These are phyloP conservation scores for Fragum sueziense DNA, from an alignment of 2,888 invertebrate genomes.

Conservation along the genomic window DNA sequence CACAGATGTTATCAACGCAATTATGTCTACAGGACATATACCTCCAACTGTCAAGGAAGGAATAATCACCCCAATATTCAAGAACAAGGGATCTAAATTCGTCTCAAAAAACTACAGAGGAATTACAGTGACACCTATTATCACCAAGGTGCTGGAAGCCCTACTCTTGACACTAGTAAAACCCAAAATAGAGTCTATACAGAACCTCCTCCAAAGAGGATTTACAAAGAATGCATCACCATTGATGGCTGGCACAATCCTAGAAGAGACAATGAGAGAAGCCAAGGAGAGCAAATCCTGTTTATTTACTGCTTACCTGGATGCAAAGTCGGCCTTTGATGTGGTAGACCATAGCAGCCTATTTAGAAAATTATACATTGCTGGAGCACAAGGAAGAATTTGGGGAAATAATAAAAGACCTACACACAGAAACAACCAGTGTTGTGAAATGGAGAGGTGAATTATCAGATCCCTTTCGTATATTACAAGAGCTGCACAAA, in stretches of 20 bases:
- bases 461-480: background rate
- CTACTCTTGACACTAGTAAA: background rate
- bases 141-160: background rate
- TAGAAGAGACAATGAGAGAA: background rate
- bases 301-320: no score
- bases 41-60: background rate
- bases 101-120: background rate
- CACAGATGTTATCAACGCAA: background rate
- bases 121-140: background rate
- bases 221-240: background rate
- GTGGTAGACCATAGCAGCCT: background rate
- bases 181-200: background rate
- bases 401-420: background rate
- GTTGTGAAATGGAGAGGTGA: background rate
- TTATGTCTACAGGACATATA: background rate
- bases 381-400: background rate
- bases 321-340: conserved; percentile 3
- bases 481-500: background rate
- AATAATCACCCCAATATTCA: background rate
- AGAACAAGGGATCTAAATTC: background rate
- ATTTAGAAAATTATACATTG: background rate
- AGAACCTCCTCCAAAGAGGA: background rate
- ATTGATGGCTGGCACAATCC: background rate
- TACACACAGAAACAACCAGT: background rate
- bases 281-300: background rate